These are phyloP conservation scores for Cyrtodaria siliqua DNA, from an alignment of 2,888 invertebrate species.

Conservation along the genomic window DNA sequence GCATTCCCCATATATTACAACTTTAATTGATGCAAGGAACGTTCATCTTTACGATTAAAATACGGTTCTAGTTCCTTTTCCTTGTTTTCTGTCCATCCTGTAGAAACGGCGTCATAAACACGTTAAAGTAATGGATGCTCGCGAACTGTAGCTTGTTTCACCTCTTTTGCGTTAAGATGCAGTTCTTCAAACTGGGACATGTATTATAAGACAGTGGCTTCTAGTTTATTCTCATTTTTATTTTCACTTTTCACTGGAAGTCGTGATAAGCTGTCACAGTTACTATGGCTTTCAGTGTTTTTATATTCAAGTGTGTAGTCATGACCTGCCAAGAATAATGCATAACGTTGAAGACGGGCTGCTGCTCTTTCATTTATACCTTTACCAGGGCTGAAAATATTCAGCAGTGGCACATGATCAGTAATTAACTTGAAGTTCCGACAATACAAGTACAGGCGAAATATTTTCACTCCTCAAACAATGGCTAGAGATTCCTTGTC, in stretches of 20 bases:
- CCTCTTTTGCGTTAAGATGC: conserved; percentile 28
- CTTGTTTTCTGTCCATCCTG: conserved; percentile 5
- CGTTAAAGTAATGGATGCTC: too few relatives aligned
- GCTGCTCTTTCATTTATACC: conserved; percentile 54
- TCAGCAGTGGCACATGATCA: conserved; percentile 62
- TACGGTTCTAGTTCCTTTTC: conserved; percentile 30
- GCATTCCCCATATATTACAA: conserved; percentile 67
- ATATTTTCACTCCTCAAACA: conserved; percentile 84
- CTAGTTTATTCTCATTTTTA: background rate
- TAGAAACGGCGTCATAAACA: too few relatives aligned
- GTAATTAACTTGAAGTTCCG: conserved; percentile 82
- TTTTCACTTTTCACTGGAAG: conserved; percentile 35
- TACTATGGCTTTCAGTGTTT: conserved; percentile 46
- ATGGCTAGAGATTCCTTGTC: conserved; percentile 72
- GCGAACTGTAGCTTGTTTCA: too few relatives aligned
- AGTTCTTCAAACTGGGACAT: conserved; percentile 75
- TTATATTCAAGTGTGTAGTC: conserved; percentile 34
- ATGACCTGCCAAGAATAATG: conserved; percentile 31
- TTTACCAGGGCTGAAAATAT: conserved; percentile 61
- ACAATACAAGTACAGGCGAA: conserved; percentile 85
- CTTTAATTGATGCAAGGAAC: conserved; percentile 66
- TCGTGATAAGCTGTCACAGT: conserved; percentile 51
- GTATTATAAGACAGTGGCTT: conserved; percentile 32
- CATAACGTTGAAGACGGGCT: conserved; percentile 45
- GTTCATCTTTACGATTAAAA: conserved; percentile 29